phyloP scores from a whole-genome alignment of 2,113 vertebrate species.

The Poeciliopsis prolifica region DNA sequence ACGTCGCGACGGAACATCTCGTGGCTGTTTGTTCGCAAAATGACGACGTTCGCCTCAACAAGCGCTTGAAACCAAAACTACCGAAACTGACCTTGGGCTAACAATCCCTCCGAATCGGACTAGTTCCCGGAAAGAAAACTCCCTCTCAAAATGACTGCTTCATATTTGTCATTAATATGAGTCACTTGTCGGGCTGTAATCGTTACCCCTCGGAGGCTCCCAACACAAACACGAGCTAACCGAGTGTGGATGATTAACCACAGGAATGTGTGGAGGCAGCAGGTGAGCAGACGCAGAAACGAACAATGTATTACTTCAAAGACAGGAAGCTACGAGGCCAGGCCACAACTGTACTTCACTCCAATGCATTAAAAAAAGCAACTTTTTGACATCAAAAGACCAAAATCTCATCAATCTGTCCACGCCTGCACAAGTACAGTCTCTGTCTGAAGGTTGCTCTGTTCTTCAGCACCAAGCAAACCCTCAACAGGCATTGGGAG shows the following conservation, averaged over 20 bases:
- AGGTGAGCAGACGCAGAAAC: slow-evolving; percentile 21
- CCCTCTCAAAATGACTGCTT: neutral
- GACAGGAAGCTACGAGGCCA: neutral
- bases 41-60: no score
- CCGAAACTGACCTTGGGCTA: neutral
- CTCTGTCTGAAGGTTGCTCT: neutral
- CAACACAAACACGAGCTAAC: slow-evolving; percentile 39
- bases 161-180: neutral
- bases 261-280: slow-evolving; percentile 50
- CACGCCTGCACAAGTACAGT: neutral
- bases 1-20: neutral
- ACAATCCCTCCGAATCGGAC: neutral
- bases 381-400: slow-evolving; percentile 18
- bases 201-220: slow-evolving; percentile 33
- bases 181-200: slow-evolving; percentile 27
- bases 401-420: neutral
- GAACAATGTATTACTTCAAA: slow-evolving; percentile 9
- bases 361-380: neutral
- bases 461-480: neutral
- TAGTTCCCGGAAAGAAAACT: neutral
- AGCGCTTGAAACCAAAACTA: neutral
- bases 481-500: slow-evolving; percentile 2
- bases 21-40: neutral
- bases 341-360: neutral
- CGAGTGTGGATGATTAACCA: slow-evolving; percentile 64